Evolutionary conservation across 2,797 vertebrate species (phyloP).

Genomic region (Ptychobarbus kaznakovi): DNA sequence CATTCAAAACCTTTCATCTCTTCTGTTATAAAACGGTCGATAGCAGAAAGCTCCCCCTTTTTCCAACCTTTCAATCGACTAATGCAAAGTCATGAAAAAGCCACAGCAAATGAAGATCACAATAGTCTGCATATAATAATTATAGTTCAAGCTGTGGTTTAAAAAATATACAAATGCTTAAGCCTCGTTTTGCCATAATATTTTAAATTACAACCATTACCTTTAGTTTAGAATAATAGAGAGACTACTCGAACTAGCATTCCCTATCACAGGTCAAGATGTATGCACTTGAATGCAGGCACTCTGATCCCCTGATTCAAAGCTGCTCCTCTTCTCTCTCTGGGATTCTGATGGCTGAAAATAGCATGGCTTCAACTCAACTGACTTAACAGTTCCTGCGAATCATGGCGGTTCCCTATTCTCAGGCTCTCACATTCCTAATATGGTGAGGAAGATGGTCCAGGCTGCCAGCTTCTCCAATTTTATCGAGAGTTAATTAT

Average conservation of each 20-base stretch:
- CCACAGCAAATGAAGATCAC: not conserved
- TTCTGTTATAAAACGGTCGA: conserved; percentile 15
- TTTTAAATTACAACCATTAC: not conserved
- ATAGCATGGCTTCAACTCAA: conserved; percentile 72
- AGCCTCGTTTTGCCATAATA: not conserved
- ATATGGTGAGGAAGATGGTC: conserved; percentile 75
- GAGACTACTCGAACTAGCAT: not conserved
- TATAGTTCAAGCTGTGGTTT: not conserved
- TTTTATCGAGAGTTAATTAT: conserved; percentile 59
- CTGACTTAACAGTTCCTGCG: conserved; percentile 70
- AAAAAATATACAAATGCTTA: conserved; percentile 5
- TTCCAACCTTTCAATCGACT: not conserved
- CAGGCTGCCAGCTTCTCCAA: conserved; percentile 50
- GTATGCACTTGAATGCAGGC: conserved; percentile 47
- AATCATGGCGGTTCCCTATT: conserved; percentile 64
- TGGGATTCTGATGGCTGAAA: conserved; percentile 73
- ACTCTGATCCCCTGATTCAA: conserved; percentile 65
- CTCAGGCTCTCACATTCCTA: conserved; percentile 76
- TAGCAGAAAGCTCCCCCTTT: not conserved
- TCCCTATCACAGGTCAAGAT: conserved; percentile 48
- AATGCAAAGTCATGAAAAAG: conserved; percentile 5
- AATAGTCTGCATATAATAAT: not conserved
- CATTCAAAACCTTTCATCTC: conserved; percentile 27
- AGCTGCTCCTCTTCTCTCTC: conserved; percentile 70
- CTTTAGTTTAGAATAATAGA: conserved; percentile 6